Conservation (phyloP, 2,888 invertebrate genomes). For the Morpho achilles region DNA sequence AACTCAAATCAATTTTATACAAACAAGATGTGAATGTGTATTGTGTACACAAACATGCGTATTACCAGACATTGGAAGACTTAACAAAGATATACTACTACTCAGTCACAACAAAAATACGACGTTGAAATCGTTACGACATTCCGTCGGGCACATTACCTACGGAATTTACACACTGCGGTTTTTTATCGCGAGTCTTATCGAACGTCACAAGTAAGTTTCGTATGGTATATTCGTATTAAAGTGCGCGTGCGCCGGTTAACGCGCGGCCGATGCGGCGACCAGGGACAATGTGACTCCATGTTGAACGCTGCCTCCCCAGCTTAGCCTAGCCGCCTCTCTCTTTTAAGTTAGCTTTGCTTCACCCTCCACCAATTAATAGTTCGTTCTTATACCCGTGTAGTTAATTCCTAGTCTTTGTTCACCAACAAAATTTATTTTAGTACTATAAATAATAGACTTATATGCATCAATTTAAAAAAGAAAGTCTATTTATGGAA, state of each 20-base stretch:
- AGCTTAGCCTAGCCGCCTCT: constrained; percentile 69
- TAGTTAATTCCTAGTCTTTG: no score
- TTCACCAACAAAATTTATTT: no score
- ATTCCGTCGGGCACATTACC: constrained; percentile 42
- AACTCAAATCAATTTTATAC: background rate
- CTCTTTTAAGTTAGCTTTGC: constrained; percentile 60
- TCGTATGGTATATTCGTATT: constrained; percentile 17
- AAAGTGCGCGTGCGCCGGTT: constrained; percentile 53
- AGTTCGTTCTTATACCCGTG: constrained; percentile 5
- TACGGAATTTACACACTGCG: constrained; percentile 39
- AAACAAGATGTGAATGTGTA: background rate
- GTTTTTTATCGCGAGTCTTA: constrained; percentile 30
- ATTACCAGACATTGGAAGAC: constrained; percentile 14
- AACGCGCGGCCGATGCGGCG: constrained; percentile 66
- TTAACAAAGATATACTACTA: constrained; percentile 23
- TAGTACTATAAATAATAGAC: no score
- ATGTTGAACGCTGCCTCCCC: constrained; percentile 56
- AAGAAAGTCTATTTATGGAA: no score
- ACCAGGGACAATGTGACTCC: constrained; percentile 72
- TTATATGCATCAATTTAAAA: no score
- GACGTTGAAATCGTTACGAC: constrained; percentile 34
- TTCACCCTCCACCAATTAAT: constrained; percentile 19
- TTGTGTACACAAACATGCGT: constrained; percentile 6
- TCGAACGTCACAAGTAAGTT: constrained; percentile 28
- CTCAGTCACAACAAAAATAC: constrained; percentile 29